Percentiles rank a stretch among this genome's conserved stretches.
These are phyloP conservation scores for Austrolebias charrua DNA, from an alignment of 2,797 vertebrate species.

Conservation along the genomic window DNA sequence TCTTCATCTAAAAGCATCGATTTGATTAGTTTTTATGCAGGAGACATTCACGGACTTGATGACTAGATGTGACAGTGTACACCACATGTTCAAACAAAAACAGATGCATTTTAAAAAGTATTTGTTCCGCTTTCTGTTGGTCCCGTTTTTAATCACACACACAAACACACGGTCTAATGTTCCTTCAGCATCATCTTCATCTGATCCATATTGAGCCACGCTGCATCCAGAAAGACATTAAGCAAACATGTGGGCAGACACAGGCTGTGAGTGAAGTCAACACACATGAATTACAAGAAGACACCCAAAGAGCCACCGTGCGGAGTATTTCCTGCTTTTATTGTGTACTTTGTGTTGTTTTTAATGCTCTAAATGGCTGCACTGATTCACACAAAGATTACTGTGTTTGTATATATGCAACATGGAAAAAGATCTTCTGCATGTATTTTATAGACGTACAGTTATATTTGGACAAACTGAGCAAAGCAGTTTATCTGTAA, in stretches of 20 bases:
- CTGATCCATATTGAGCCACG: constrained; percentile 33
- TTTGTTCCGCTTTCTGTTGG: background rate
- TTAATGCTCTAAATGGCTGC: constrained; percentile 15
- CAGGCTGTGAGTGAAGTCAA: constrained; percentile 46
- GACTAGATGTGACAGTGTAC: background rate
- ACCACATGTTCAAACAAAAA: background rate
- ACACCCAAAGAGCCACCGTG: background rate
- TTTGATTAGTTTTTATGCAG: constrained; percentile 1
- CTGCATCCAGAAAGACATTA: constrained; percentile 23
- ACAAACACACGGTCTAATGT: constrained; percentile 12
- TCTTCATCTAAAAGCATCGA: background rate
- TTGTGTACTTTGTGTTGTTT: constrained; percentile 1
- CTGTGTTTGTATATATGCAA: constrained; percentile 10
- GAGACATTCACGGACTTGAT: background rate
- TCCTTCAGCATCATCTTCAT: constrained; percentile 12
- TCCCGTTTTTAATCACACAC: background rate
- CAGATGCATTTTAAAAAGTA: background rate
- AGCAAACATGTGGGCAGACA: constrained; percentile 23
- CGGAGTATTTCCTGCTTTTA: constrained; percentile 23
- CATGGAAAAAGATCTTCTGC: constrained; percentile 13
- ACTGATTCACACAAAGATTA: constrained; percentile 18
- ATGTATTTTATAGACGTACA: constrained; percentile 10
- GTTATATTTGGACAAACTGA: constrained; percentile 13
- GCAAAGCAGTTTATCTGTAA: constrained; percentile 11
- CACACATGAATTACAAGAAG: constrained; percentile 2